Base-by-base conservation (phyloP, 2,113 vertebrate genomes). In the Solea solea region DNA sequence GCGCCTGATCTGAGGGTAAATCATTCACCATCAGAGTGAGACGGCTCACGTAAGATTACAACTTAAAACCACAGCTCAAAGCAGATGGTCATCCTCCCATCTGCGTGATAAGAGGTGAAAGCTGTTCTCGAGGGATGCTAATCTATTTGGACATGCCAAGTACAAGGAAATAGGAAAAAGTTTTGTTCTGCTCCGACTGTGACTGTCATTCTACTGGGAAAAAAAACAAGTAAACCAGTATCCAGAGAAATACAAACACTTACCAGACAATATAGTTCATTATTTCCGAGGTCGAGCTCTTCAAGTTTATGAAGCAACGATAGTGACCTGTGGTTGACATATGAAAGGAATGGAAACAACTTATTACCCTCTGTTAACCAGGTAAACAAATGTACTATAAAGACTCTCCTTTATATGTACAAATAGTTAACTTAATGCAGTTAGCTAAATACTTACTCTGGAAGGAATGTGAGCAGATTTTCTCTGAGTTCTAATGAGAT, bases 281-380 rank as follows among this genome's bases (percentile, higher is more conserved):
- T 99, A 94, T 96, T 99, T 88, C 98, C 98, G 86, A 99, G 91
- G 90, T 99, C 98, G 62, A 99, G 96, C 88, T 98, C 96, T 94
- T 99, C 96, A 81, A 99, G 94, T 92, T 93, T 95, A 68, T 95
- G 94, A 27, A 99, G 96, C 67, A 95, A 94, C 62, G 96, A 94
- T 76, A 99, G 91, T 68, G 98, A 99, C 88, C 98, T 99, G 89
- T 67, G 82, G 64, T 85, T 68, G 46, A 76, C 83, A 88, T 70
- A 73, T 21, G 69, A 28, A 56, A 68, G 53, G 51, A 61, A 44
- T 25, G 1, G n/a, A 74, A 25, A 48, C 34, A 34, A 34, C 34
- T 34, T 34, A 34, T 34, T 21, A 21, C 21, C 21, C 21, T 21
- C 21, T 21, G 21, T 21, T 34, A 34, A 34, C 5, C 5, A 34